These are phyloP conservation scores for Alloscopus bannaensis DNA, from an alignment of 2,888 invertebrate genomes.

Conservation along the genomic window DNA sequence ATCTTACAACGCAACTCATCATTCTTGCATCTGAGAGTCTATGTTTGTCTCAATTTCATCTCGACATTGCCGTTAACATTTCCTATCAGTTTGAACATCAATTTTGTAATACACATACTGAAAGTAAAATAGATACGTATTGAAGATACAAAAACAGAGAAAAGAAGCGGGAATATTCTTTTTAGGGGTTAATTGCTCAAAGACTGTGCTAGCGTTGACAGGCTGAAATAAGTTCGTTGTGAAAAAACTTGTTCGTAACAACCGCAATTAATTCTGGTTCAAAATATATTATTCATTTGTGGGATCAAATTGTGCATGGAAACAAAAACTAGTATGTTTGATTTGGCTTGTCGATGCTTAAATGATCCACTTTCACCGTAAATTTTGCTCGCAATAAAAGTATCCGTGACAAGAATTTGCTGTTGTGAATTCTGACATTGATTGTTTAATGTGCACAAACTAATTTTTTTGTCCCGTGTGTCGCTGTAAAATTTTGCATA, in stretches of 20 bases:
- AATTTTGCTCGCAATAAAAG: neutral
- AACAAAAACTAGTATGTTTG: neutral
- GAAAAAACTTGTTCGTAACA: neutral
- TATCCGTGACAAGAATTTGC: neutral
- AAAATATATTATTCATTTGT: no score
- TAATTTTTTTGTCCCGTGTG: no score
- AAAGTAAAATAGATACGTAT: neutral
- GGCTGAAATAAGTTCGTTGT: slow-evolving; percentile 12
- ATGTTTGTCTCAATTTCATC: neutral
- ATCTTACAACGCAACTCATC: no score
- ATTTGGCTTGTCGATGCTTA: neutral
- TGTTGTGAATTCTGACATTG: no score
- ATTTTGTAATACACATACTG: neutral
- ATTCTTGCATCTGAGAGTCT: neutral
- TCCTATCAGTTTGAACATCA: no score
- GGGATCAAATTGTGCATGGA: neutral
- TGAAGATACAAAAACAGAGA: neutral
- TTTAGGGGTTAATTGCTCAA: neutral
- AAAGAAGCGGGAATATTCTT: neutral
- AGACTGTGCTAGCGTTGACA: no score
- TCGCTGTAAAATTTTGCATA: no score
- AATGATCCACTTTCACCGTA: neutral
- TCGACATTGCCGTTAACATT: neutral
- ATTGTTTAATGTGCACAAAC: no score
- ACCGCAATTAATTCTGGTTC: no score